Percentiles rank a stretch among this genome's conserved stretches.
Conservation (phyloP, 2,113 vertebrate species). For the Microcebus lehilahytsara region DNA sequence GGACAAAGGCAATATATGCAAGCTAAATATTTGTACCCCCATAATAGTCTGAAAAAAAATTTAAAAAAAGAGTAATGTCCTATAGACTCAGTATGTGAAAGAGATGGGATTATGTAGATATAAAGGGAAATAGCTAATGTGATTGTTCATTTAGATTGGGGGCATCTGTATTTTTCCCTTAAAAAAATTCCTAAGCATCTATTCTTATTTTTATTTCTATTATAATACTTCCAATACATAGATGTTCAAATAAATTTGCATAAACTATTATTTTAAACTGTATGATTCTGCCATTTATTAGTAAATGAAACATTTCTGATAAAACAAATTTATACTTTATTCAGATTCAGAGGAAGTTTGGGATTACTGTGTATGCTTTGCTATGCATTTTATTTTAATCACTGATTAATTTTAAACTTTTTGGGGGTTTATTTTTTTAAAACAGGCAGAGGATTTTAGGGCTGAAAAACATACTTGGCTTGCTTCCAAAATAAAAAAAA, state of each 20-base stretch:
- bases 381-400: slow-evolving; percentile 50
- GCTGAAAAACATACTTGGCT: slow-evolving; percentile 54
- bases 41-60: too few relatives aligned
- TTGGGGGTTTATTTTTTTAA: background rate
- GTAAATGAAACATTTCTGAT: background rate
- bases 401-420: slow-evolving; percentile 27
- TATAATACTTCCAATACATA: background rate
- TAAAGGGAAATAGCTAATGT: background rate
- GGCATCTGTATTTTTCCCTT: background rate
- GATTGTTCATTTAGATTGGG: background rate
- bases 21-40: too few relatives aligned
- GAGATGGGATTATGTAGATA: background rate
- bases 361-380: background rate
- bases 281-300: slow-evolving; percentile 23
- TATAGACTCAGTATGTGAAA: background rate
- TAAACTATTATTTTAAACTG: background rate
- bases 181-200: background rate
- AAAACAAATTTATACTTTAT: slow-evolving; percentile 22
- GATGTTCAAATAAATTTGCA: background rate
- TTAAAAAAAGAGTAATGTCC: background rate
- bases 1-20: too few relatives aligned
- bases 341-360: slow-evolving; percentile 32
- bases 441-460: slow-evolving; percentile 50
- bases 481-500: slow-evolving; percentile 43
- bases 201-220: slow-evolving; percentile 11